These are phyloP conservation scores for Diadumene lineata DNA, from an alignment of 92 coral and sea anemone species.

Conservation along the genomic window DNA sequence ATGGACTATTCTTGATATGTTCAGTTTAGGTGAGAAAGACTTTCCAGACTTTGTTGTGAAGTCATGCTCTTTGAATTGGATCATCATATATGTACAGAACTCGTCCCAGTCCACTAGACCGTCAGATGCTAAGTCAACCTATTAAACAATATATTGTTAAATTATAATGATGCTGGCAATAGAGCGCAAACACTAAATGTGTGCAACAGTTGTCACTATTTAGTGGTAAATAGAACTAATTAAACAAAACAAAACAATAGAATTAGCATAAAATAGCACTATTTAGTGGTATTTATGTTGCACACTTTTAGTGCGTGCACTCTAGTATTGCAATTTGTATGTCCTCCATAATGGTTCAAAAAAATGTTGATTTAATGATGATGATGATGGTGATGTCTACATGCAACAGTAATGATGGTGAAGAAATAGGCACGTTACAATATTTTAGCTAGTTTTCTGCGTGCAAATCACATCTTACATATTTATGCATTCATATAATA, in stretches of 20 bases:
- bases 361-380: background rate
- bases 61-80: slow-evolving; percentile 88
- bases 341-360: background rate
- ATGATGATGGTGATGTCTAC: background rate
- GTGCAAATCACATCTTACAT: too few species aligned
- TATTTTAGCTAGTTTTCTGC: too few species aligned
- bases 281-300: too few species aligned
- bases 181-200: too few species aligned
- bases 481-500: too few species aligned
- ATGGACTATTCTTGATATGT: slow-evolving; percentile 76
- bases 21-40: slow-evolving; percentile 71
- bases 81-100: slow-evolving; percentile 88
- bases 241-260: background rate
- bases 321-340: background rate
- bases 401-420: too few species aligned
- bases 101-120: slow-evolving; percentile 99
- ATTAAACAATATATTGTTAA: background rate
- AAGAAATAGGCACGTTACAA: too few species aligned
- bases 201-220: too few species aligned
- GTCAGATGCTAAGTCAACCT: slow-evolving; percentile 96
- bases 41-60: slow-evolving; percentile 38
- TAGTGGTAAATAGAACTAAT: background rate
- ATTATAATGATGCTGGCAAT: too few species aligned
- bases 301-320: too few species aligned
- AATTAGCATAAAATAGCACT: too few species aligned